These are phyloP conservation scores for Drosophila nigricruria DNA, from an alignment of 2,888 invertebrate genomes.

Conservation along the genomic window DNA sequence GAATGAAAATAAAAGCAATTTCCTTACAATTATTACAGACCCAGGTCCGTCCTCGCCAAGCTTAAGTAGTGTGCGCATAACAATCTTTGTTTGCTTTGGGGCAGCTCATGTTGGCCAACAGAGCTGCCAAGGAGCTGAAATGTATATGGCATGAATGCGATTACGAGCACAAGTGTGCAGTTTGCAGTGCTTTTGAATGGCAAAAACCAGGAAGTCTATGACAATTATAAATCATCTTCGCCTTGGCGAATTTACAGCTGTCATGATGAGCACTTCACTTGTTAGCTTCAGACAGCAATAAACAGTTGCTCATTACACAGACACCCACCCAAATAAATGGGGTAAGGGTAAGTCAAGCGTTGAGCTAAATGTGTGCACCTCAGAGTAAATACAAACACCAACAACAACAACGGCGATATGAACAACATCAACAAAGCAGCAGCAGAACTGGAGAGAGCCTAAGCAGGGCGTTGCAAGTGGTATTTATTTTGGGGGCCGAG, in stretches of 20 bases:
- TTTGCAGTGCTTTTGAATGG: conserved; percentile 51
- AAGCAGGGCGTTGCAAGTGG: conserved; percentile 55
- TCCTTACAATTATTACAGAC: neutral
- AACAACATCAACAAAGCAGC: conserved; percentile 26
- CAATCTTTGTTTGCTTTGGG: conserved; percentile 43
- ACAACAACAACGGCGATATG: conserved; percentile 19
- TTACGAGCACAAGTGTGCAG: conserved; percentile 37
- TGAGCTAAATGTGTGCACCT: conserved; percentile 52
- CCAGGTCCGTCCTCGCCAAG: neutral
- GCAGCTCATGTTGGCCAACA: conserved; percentile 41
- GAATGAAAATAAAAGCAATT: conserved; percentile 5
- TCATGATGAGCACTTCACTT: conserved; percentile 74
- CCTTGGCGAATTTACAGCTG: conserved; percentile 67
- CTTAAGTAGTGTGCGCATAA: conserved; percentile 1
- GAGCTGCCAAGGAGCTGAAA: conserved; percentile 42
- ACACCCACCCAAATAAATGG: conserved; percentile 66
- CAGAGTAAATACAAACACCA: conserved; percentile 55
- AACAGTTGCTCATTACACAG: conserved; percentile 75
- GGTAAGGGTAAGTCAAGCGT: conserved; percentile 51
- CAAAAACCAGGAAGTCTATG: conserved; percentile 75
- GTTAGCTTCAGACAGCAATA: conserved; percentile 61
- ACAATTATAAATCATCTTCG: conserved; percentile 78
- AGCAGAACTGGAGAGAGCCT: conserved; percentile 34
- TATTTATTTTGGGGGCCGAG: conserved; percentile 53
- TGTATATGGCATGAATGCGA: conserved; percentile 48